phyloP scores from a whole-genome alignment of 2,888 invertebrate genomes.

The Himalopsyche japonica region DNA sequence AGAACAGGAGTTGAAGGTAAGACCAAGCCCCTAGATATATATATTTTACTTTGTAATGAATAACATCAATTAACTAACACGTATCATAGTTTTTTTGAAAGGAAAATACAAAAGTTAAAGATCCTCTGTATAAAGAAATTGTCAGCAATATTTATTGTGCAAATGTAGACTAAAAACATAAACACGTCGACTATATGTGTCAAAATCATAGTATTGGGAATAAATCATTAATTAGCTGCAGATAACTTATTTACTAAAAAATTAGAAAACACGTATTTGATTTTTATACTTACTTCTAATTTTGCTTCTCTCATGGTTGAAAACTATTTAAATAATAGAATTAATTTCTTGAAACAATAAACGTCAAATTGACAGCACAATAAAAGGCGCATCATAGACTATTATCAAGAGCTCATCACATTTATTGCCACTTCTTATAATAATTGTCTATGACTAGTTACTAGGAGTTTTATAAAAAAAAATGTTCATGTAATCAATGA shows the following conservation, averaged over 20 bases:
- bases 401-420: no score
- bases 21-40: background rate
- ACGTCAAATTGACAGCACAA: constrained; percentile 34
- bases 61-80: no score
- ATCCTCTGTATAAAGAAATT: no score
- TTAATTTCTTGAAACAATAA: background rate
- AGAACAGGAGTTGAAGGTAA: background rate
- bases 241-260: background rate
- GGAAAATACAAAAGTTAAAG: no score
- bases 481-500: no score
- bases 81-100: no score
- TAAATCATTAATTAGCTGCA: background rate
- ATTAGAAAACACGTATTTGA: background rate
- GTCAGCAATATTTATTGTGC: no score
- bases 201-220: background rate
- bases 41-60: background rate
- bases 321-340: constrained; percentile 31
- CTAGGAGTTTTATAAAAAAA: no score
- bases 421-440: no score
- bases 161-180: background rate
- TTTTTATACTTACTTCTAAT: constrained; percentile 60
- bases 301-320: constrained; percentile 51
- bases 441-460: no score
- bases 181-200: background rate
- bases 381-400: background rate